These are phyloP conservation scores for Rafetus swinhoei DNA, from an alignment of 2,113 vertebrate genomes.

Conservation along the genomic window DNA sequence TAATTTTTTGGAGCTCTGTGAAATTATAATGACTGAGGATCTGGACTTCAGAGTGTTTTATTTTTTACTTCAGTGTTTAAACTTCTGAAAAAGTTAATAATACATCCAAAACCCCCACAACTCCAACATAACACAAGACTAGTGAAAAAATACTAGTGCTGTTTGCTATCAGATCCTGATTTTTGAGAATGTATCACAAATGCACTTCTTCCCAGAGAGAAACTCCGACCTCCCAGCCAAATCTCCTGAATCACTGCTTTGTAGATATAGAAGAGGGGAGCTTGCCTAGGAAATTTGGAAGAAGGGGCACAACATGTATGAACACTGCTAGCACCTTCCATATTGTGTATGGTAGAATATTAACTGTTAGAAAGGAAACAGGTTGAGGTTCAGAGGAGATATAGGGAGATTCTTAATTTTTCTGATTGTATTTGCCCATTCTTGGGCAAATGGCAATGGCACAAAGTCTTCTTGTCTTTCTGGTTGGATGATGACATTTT, in stretches of 20 bases:
- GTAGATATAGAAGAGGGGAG: neutral
- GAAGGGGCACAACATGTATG: neutral
- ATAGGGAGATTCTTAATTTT: neutral
- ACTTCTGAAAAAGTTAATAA: neutral
- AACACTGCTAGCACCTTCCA: neutral
- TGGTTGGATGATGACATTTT: neutral
- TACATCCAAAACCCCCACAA: neutral
- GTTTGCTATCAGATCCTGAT: neutral
- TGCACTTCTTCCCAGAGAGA: no score
- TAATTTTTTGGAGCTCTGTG: constrained; percentile 43
- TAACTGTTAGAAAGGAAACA: neutral
- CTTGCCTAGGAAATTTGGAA: neutral
- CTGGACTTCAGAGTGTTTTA: neutral
- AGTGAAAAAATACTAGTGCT: neutral
- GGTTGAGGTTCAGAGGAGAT: neutral
- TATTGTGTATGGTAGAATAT: neutral
- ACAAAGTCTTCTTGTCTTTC: neutral
- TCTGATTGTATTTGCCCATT: neutral
- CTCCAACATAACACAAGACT: neutral
- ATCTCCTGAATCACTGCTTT: constrained; percentile 8
- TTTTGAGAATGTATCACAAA: neutral
- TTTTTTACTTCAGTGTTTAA: neutral
- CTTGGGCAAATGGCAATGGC: neutral
- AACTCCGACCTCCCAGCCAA: neutral
- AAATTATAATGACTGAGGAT: neutral